Percentiles rank a stretch among this genome's conserved stretches.
These are phyloP conservation scores for Hestina assimilis DNA, from an alignment of 1,140 invertebrate genomes.

Conservation along the genomic window DNA sequence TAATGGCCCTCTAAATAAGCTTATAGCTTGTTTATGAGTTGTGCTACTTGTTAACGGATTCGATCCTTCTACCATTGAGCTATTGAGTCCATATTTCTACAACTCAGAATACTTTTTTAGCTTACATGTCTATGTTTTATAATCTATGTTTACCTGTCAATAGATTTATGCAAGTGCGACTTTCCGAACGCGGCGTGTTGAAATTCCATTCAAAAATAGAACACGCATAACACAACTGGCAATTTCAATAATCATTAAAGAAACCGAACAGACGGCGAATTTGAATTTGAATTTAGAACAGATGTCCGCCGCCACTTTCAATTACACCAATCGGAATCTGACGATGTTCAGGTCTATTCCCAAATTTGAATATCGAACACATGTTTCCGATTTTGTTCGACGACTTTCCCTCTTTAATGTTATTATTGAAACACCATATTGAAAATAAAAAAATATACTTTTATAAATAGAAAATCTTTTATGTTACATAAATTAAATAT, in stretches of 20 bases:
- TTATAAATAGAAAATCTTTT: too few species aligned
- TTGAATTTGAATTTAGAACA: conserved; percentile 59
- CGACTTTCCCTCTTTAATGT: background rate
- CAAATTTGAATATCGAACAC: conserved; percentile 65
- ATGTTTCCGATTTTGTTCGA: conserved; percentile 36
- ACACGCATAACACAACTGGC: conserved; percentile 53
- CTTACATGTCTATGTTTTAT: too few species aligned
- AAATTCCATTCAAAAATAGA: conserved; percentile 60
- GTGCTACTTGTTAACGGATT: too few species aligned
- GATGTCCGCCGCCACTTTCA: conserved; percentile 61
- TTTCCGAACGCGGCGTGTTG: conserved; percentile 20
- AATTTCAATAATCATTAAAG: conserved; percentile 73
- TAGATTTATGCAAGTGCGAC: conserved; percentile 13
- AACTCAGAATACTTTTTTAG: too few species aligned
- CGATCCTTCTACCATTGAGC: too few species aligned
- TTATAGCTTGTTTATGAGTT: too few species aligned
- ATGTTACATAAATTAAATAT: too few species aligned
- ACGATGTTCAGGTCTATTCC: conserved; percentile 51
- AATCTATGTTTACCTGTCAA: conserved; percentile 23
- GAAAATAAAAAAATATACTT: too few species aligned
- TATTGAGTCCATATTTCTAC: too few species aligned
- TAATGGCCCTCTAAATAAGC: too few species aligned
- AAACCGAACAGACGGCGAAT: conserved; percentile 62
- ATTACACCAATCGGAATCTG: conserved; percentile 52
- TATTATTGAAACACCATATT: too few species aligned